Evolutionary conservation across 2,113 vertebrate species (phyloP), one percentile per base, ranked within the genome.

Genomic region (Archocentrus centrarchus): DNA sequence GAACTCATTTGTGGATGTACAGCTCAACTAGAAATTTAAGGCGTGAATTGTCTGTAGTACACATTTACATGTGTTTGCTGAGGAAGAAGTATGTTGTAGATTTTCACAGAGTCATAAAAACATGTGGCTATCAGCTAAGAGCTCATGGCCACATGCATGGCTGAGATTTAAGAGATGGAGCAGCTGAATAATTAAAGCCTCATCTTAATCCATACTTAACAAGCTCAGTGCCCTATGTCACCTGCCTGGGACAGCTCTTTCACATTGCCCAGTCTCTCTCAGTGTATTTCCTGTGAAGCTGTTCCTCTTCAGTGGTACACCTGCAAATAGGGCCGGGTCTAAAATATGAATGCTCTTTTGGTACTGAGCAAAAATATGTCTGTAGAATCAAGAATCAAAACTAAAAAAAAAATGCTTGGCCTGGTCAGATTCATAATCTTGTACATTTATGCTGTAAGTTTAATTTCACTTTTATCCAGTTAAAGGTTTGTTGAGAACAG

Each of bases 201-300:
- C 80, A 17, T 83, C 82, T 91, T 91, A 85, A 92, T 95, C 44
- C 47, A 95, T 93, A 91, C 93, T 95, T 94, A 90, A 95, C 75
- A 58, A 85, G 77, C 77, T 24, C 58, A 47, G 61, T 79, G 80
- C 11, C 81, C 76, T 17, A 18, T 70, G 82, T 63, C 47, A 3
- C 77, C 57, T 61, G 73, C 75, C 39, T 59, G 24, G 8, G 50
- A 80, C 58, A 75, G 59, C 59, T 85, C 86, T 73, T 89, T 86
- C 85, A 84, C 85, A 75, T 55, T 86, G 7, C 7, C 0, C 35
- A 24, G n/a, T 58, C n/a, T 61, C 57, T 60, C 18, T 70, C 37
- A 30, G 22, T 11, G 32, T 59, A 60, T 60, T 8, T 0, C 55
- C 37, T 58, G 50, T 59, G 47, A 32, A 14, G 17, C 2, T 13